These are phyloP conservation scores for Hyperoplus immaculatus DNA, from an alignment of 2,797 vertebrate genomes.

Conservation along the genomic window DNA sequence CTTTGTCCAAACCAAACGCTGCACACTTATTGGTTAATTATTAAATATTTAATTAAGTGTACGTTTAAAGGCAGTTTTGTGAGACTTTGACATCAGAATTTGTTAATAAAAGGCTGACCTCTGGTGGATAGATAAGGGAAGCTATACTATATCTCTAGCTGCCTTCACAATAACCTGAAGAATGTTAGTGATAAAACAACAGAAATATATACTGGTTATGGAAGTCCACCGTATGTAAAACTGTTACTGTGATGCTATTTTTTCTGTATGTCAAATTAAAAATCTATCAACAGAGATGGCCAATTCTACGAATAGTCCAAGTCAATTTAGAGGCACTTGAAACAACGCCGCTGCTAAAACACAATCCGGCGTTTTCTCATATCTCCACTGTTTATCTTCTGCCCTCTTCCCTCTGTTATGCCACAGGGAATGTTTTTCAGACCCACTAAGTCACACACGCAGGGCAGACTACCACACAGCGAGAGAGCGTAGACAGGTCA, in stretches of 20 bases:
- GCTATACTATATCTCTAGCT: constrained; percentile 7
- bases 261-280: constrained; percentile 21
- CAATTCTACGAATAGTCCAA: neutral
- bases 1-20: constrained; percentile 5
- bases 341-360: constrained; percentile 30
- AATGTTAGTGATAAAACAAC: constrained; percentile 16
- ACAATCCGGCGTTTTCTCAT: constrained; percentile 68
- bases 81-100: constrained; percentile 46
- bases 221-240: constrained; percentile 1
- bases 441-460: constrained; percentile 75
- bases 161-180: constrained; percentile 17
- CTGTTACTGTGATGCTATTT: neutral
- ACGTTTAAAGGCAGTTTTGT: constrained; percentile 42
- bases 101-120: constrained; percentile 85
- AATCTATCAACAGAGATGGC: neutral
- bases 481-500: constrained; percentile 84
- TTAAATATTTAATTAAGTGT: constrained; percentile 5
- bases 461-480: constrained; percentile 82
- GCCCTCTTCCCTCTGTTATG: constrained; percentile 71
- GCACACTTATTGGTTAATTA: constrained; percentile 16
- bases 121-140: constrained; percentile 79
- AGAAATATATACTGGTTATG: constrained; percentile 10
- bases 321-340: constrained; percentile 14
- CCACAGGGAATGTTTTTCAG: constrained; percentile 80
- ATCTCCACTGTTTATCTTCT: constrained; percentile 63